Evolutionary conservation across 2,113 vertebrate genomes (phyloP).

Genomic region (Anolis sagrei): DNA sequence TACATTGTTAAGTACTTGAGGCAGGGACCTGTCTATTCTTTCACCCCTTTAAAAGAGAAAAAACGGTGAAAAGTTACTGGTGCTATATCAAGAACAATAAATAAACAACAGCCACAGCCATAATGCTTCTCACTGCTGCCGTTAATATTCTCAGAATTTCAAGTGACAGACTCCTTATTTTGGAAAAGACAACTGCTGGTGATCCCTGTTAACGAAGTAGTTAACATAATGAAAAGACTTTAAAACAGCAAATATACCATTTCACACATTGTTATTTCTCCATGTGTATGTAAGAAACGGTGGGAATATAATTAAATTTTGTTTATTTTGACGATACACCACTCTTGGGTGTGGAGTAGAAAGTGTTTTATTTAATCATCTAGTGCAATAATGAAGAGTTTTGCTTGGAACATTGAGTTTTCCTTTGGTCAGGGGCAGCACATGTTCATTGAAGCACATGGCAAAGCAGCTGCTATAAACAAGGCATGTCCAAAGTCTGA

Average conservation of each 20-base stretch:
- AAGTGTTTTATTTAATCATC: neutral
- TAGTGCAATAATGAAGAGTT: neutral
- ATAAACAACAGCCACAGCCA: no score
- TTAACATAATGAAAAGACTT: accelerated
- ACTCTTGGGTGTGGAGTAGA: neutral
- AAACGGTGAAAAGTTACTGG: neutral
- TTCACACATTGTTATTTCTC: neutral
- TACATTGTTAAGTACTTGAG: neutral
- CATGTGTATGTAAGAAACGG: neutral
- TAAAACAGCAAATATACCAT: neutral
- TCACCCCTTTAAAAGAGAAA: neutral
- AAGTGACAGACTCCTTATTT: neutral
- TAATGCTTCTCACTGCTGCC: no score
- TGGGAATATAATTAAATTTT: neutral
- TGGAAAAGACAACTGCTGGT: neutral
- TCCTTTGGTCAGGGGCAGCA: neutral
- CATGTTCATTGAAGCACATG: accelerated
- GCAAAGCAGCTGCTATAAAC: neutral
- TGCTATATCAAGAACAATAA: neutral
- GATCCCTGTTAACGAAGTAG: neutral
- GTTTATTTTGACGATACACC: neutral
- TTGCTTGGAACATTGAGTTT: conserved; percentile 6
- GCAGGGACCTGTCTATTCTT: neutral
- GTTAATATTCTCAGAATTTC: neutral
- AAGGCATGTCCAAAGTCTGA: neutral